These are phyloP conservation scores for Anthopleura xanthogrammica DNA, from an alignment of 92 coral and sea anemone genomes.

Conservation along the genomic window DNA sequence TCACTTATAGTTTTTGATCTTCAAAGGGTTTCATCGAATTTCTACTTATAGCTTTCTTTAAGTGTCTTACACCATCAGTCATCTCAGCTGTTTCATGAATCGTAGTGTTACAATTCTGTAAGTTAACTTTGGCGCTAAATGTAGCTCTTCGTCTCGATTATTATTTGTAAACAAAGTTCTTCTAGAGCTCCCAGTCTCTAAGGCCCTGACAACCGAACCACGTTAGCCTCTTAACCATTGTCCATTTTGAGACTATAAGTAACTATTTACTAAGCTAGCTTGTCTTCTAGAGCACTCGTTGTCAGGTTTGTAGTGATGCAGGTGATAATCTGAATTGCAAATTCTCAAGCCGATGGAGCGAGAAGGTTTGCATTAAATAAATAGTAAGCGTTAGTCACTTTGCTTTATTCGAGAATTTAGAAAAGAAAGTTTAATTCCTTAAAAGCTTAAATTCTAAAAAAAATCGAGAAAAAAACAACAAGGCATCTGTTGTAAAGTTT, in stretches of 20 bases:
- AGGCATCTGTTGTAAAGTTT: no score
- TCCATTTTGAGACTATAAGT: slow-evolving; percentile 5
- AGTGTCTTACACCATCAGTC: slow-evolving; percentile 15
- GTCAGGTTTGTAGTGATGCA: slow-evolving; percentile 17
- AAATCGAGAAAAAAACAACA: no score
- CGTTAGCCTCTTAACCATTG: slow-evolving; percentile 1
- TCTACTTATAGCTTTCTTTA: slow-evolving; percentile 6
- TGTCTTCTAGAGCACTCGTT: slow-evolving; percentile 1
- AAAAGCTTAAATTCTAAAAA: no score
- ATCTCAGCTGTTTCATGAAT: slow-evolving; percentile 13
- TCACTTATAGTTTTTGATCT: neutral
- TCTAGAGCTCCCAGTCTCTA: neutral
- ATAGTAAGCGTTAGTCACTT: neutral
- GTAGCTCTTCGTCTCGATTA: neutral
- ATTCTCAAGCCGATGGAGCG: slow-evolving; percentile 9
- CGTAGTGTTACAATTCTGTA: neutral
- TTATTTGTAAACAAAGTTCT: neutral
- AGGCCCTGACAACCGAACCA: neutral
- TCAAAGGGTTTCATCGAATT: neutral
- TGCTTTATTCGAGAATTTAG: neutral
- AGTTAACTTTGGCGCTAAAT: neutral
- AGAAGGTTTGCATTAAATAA: slow-evolving; percentile 7
- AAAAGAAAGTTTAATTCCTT: neutral
- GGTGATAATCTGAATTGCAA: slow-evolving; percentile 40
- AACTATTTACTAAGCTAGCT: neutral